Evolutionary conservation across 2,797 vertebrate genomes (phyloP).

Genomic region (Acanthurus lineatus): DNA sequence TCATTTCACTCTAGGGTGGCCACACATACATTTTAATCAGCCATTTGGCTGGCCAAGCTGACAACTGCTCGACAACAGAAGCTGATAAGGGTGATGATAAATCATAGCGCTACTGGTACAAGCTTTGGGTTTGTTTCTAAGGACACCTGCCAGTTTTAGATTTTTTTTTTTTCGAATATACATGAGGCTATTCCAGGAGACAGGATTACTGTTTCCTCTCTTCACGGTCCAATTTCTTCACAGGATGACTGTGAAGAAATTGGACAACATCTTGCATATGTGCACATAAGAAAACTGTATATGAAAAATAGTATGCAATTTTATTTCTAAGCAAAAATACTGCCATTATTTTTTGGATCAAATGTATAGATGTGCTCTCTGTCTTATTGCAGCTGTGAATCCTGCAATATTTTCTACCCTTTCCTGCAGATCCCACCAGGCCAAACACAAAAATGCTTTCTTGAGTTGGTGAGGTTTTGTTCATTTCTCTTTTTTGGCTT

Average conservation of each 20-base stretch:
- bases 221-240: conserved; percentile 54
- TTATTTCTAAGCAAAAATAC: conserved; percentile 28
- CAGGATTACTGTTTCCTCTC: conserved; percentile 63
- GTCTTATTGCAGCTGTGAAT: conserved; percentile 4
- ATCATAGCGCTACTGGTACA: conserved; percentile 66
- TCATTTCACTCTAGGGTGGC: conserved; percentile 80
- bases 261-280: conserved; percentile 33
- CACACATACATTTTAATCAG: conserved; percentile 85
- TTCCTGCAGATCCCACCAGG: conserved; percentile 37
- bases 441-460: conserved; percentile 23
- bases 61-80: conserved; percentile 76
- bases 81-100: conserved; percentile 79
- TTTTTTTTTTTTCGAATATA: conserved; percentile 49
- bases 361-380: conserved; percentile 5
- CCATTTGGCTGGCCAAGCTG: conserved; percentile 78
- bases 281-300: conserved; percentile 16
- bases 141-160: conserved; percentile 65
- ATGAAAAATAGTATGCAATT: not conserved
- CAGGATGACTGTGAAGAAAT: conserved; percentile 28
- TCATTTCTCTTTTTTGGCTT: conserved; percentile 9
- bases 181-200: conserved; percentile 61
- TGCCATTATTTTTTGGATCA: not conserved
- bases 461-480: conserved; percentile 11
- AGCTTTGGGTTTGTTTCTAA: conserved; percentile 66
- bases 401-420: conserved; percentile 28